Conservation (phyloP, 2,113 vertebrate species). For the Plecturocebus donacophilus region DNA sequence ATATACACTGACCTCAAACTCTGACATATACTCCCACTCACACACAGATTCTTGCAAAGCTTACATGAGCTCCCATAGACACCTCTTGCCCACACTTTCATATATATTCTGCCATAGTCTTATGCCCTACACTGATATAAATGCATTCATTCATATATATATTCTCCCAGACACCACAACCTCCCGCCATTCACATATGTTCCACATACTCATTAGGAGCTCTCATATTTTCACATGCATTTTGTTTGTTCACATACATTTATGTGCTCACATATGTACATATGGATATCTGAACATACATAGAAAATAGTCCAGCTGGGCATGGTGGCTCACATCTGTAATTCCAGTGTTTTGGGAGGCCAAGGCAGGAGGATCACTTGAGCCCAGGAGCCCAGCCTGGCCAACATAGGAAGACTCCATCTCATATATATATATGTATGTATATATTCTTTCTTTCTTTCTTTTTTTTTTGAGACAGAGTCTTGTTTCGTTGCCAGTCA, state of each 20-base stretch:
- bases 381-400: no score
- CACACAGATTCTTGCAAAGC: background rate
- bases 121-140: background rate
- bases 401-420: no score
- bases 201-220: background rate
- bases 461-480: no score
- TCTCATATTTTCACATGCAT: background rate
- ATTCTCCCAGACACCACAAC: background rate
- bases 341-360: no score
- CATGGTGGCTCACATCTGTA: no score
- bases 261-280: background rate
- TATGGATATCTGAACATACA: background rate
- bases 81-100: background rate
- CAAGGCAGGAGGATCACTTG: no score
- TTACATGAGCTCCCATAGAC: background rate
- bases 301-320: background rate
- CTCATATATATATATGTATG: no score
- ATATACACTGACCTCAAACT: background rate
- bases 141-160: background rate
- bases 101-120: background rate
- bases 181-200: background rate
- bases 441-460: no score
- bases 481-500: no score
- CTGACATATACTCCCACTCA: background rate
- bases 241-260: background rate